Conservation (phyloP, 2,797 vertebrate genomes). For the Diplodus sargus region DNA sequence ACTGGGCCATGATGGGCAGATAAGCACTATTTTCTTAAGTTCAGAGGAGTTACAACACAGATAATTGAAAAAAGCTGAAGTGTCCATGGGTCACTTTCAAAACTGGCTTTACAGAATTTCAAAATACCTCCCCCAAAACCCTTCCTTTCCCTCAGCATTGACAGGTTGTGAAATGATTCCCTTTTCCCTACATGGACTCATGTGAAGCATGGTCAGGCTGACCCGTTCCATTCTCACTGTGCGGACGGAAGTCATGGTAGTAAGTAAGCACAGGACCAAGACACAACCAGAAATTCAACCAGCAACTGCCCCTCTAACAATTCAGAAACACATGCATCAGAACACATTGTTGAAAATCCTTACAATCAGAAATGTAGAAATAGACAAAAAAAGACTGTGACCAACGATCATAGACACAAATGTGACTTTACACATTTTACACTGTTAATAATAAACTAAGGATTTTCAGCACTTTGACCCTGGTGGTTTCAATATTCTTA, state of each 20-base stretch:
- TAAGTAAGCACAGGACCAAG: not conserved
- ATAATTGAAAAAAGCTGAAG: not conserved
- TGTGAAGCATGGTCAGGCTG: not conserved
- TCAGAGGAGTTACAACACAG: not conserved
- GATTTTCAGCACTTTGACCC: not conserved
- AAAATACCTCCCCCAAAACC: not conserved
- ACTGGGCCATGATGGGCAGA: not conserved
- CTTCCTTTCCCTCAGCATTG: not conserved
- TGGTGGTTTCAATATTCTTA: not conserved
- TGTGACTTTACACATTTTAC: not conserved
- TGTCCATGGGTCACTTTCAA: not conserved
- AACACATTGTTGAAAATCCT: not conserved
- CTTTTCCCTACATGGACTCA: not conserved
- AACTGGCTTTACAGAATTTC: not conserved
- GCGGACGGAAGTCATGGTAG: not conserved
- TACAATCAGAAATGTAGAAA: not conserved
- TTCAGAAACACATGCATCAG: not conserved
- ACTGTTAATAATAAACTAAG: not conserved
- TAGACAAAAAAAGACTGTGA: too few species aligned
- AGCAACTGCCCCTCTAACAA: not conserved
- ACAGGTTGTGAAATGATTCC: slow-evolving; percentile 7
- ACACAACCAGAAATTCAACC: not conserved
- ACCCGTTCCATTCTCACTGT: not conserved
- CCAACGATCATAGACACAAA: not conserved
- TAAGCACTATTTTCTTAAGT: not conserved